phyloP scores from a whole-genome alignment of 2,888 invertebrate genomes.

The Acholoe squamosa region DNA sequence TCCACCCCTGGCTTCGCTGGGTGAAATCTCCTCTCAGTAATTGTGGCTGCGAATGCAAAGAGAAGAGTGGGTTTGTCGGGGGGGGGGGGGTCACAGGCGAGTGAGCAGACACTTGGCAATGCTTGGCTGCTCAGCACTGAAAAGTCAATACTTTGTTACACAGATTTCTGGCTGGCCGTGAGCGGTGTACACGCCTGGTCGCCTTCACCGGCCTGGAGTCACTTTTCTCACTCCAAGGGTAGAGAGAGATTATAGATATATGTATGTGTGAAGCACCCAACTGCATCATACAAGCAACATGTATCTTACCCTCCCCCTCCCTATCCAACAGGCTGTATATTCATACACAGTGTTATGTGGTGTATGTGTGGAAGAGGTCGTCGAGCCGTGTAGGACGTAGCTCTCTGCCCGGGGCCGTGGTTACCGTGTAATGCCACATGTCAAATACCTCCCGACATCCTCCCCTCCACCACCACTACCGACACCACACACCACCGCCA shows the following conservation, averaged over 20 bases:
- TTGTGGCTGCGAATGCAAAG: neutral
- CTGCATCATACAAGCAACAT: too few species aligned
- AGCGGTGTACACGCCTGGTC: slow-evolving; percentile 26
- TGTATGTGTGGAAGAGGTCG: neutral
- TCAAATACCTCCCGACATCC: slow-evolving; percentile 40
- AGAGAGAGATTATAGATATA: neutral
- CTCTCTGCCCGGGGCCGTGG: slow-evolving; percentile 28
- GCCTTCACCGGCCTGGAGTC: slow-evolving; percentile 22
- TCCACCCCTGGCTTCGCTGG: neutral
- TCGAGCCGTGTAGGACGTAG: neutral
- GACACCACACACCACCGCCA: neutral
- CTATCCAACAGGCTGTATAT: neutral
- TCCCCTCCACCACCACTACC: neutral
- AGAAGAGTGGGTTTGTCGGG: neutral
- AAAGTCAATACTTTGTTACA: slow-evolving; percentile 55
- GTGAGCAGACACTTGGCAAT: slow-evolving; percentile 25
- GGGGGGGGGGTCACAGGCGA: neutral
- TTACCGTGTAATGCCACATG: slow-evolving; percentile 41
- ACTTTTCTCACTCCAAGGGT: slow-evolving; percentile 13
- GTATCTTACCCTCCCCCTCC: neutral
- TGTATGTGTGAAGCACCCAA: slow-evolving; percentile 4
- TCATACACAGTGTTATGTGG: neutral
- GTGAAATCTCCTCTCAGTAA: slow-evolving; percentile 12
- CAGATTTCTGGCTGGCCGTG: neutral
- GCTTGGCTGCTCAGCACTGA: slow-evolving; percentile 23